These are phyloP conservation scores for Athripsodes cinereus DNA, from an alignment of 2,888 invertebrate genomes.

Conservation along the genomic window DNA sequence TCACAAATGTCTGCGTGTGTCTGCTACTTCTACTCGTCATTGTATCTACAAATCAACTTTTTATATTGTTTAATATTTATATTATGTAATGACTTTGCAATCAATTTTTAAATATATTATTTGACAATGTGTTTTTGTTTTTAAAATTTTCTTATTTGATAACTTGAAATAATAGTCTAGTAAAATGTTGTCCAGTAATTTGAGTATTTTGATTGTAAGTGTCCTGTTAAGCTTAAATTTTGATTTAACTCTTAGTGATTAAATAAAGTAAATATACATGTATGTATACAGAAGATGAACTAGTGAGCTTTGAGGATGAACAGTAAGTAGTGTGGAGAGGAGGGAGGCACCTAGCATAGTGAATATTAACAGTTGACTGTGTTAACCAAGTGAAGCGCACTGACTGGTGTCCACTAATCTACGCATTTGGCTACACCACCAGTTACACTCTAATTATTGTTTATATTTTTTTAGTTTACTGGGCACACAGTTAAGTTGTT, in stretches of 20 bases:
- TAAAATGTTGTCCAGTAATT: constrained; percentile 47
- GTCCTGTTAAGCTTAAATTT: constrained; percentile 54
- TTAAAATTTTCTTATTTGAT: constrained; percentile 31
- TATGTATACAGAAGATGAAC: too few species aligned
- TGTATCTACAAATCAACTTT: too few species aligned
- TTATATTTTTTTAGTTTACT: too few species aligned
- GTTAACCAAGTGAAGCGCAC: not conserved
- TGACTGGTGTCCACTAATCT: not conserved
- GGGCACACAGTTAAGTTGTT: not conserved
- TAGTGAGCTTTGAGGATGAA: constrained; percentile 33
- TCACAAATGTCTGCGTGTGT: too few species aligned
- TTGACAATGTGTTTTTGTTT: constrained; percentile 54
- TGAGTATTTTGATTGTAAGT: constrained; percentile 52
- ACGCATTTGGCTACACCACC: too few species aligned
- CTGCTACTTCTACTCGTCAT: too few species aligned
- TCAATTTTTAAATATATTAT: constrained; percentile 36
- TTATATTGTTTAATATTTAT: too few species aligned
- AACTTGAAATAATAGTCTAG: too few species aligned
- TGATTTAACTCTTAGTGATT: constrained; percentile 30
- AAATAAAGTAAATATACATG: too few species aligned
- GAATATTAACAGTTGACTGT: not conserved
- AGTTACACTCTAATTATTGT: too few species aligned
- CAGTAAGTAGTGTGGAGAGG: constrained; percentile 3
- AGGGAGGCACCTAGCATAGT: not conserved
- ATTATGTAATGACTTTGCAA: too few species aligned